phyloP scores from a whole-genome alignment of 2,113 vertebrate genomes.

The Natator depressus region DNA sequence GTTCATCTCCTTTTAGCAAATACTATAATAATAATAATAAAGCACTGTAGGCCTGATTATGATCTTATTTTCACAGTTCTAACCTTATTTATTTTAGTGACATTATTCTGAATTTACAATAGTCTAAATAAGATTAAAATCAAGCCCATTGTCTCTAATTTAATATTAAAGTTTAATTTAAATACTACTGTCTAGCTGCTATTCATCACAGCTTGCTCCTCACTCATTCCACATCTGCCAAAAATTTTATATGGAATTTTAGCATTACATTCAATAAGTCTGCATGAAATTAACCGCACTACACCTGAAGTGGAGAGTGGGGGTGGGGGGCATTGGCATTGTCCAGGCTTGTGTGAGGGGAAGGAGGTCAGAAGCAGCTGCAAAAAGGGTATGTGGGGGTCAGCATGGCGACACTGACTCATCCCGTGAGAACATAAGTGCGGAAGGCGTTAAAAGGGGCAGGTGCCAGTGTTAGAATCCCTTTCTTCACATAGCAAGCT shows the following conservation, averaged over 20 bases:
- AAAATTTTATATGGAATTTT: fast-evolving
- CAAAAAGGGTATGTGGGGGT: too few species aligned
- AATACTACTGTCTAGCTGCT: neutral
- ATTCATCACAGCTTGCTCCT: neutral
- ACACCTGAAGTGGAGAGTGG: too few species aligned
- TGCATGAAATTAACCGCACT: neutral
- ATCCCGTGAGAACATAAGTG: too few species aligned
- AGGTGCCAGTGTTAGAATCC: too few species aligned
- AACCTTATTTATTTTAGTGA: neutral
- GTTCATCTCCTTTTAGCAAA: fast-evolving
- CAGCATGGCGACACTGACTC: too few species aligned
- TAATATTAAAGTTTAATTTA: neutral
- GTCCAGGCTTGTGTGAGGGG: too few species aligned
- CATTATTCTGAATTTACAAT: neutral
- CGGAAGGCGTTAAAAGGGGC: too few species aligned
- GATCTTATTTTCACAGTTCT: neutral
- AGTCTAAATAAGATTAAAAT: neutral
- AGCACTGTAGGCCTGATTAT: fast-evolving
- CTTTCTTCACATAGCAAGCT: too few species aligned
- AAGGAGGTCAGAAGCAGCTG: too few species aligned
- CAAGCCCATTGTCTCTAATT: neutral
- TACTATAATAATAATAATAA: neutral
- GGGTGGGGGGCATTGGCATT: too few species aligned
- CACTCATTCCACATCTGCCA: neutral
- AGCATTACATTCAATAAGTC: neutral